Conservation (phyloP, 2,888 invertebrate species). For the Meteorus cinctellus region DNA sequence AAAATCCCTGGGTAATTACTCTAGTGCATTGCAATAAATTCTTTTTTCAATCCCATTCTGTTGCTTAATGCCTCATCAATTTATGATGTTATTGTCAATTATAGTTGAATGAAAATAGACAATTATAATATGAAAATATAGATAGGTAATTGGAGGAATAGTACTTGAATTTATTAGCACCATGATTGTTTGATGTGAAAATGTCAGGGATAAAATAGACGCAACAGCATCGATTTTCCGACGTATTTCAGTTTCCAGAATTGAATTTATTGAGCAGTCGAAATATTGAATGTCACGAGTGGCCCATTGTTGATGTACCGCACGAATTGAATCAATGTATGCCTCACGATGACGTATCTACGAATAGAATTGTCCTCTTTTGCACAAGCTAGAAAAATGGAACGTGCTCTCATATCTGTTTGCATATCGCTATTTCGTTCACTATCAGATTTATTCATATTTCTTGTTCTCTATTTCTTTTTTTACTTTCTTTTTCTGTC, state of each 20-base stretch:
- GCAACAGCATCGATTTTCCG: not conserved
- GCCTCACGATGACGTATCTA: conserved; percentile 12
- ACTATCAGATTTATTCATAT: not conserved
- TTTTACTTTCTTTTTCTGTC: not conserved
- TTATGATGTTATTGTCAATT: not conserved
- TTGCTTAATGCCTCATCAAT: not conserved
- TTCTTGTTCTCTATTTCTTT: not conserved
- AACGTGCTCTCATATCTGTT: conserved; percentile 4
- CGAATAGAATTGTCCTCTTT: conserved; percentile 34
- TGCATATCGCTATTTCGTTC: not conserved
- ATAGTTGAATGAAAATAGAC: not conserved
- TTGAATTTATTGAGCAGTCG: conserved; percentile 14
- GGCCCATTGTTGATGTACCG: conserved; percentile 30
- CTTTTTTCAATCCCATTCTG: not conserved
- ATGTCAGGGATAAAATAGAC: not conserved
- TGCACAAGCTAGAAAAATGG: conserved; percentile 15
- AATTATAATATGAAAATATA: not conserved
- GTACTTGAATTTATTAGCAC: not conserved
- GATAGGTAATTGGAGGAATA: not conserved
- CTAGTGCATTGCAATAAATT: not conserved
- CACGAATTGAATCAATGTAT: conserved; percentile 32
- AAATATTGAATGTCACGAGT: conserved; percentile 9
- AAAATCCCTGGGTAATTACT: not conserved
- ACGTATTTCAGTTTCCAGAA: conserved; percentile 11
- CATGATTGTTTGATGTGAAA: too few relatives aligned